A percentile compares a stretch with the other conserved stretches of the same genome.
Evolutionary conservation across 2,113 vertebrate species (phyloP).

Genomic region (Ailuropoda melanoleuca): DNA sequence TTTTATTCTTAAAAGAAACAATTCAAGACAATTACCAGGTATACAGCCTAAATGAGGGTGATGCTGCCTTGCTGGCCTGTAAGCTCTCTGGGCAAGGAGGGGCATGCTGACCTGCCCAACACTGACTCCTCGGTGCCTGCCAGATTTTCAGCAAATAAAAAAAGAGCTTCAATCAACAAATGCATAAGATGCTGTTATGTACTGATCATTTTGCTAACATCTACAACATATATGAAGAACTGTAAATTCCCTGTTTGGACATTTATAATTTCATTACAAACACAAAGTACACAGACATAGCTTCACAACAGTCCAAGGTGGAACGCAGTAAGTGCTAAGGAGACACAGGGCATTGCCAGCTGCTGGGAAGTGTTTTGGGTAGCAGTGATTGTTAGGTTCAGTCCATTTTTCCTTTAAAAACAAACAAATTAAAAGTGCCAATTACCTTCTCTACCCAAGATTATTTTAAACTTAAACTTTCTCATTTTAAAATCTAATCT

Average conservation of each 20-base stretch:
- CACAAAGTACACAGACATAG: not conserved
- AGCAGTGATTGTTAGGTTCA: not conserved
- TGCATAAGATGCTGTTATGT: not conserved
- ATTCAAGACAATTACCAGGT: not conserved
- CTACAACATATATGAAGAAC: not conserved
- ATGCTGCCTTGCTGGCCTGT: not conserved
- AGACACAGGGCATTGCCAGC: not conserved
- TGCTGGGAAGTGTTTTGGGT: not conserved
- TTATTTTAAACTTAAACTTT: not conserved
- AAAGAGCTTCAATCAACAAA: not conserved
- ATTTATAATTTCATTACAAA: not conserved
- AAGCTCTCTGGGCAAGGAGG: too few relatives aligned
- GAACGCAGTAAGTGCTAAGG: not conserved
- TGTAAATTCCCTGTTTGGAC: not conserved
- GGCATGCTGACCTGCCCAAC: not conserved
- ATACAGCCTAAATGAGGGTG: not conserved
- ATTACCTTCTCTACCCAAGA: not conserved
- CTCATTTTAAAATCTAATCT: conserved; percentile 31
- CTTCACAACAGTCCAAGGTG: not conserved
- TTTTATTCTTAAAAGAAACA: not conserved
- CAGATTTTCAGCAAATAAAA: not conserved
- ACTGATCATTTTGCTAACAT: not conserved
- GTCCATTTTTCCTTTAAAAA: conserved; percentile 16
- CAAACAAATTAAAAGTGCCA: not conserved
- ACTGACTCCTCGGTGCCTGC: not conserved